These are phyloP conservation scores for Hemibagrus wyckioides DNA, from an alignment of 2,113 vertebrate species.

Conservation along the genomic window DNA sequence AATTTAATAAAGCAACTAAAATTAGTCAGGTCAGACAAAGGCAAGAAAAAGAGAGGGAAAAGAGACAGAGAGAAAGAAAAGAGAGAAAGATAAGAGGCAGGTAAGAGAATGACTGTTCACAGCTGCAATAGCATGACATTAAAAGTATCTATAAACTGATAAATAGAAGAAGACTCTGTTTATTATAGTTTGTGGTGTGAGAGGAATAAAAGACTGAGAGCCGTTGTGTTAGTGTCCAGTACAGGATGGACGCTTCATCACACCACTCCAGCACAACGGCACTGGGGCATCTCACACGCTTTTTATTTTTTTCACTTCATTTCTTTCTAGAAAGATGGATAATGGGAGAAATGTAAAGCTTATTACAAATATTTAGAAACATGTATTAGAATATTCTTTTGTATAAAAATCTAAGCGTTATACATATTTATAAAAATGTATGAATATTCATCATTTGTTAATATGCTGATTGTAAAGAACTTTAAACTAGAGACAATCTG, in stretches of 20 bases:
- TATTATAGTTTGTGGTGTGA: not conserved
- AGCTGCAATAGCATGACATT: not conserved
- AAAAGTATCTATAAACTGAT: not conserved
- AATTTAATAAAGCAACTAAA: not conserved
- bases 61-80: too few relatives aligned
- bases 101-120: not conserved
- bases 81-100: not conserved
- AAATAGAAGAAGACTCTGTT: not conserved
- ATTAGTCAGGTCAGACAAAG: not conserved
- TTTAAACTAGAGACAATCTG: not conserved
- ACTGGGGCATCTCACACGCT: too few relatives aligned
- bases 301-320: not conserved
- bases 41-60: too few relatives aligned
- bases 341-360: not conserved
- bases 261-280: not conserved
- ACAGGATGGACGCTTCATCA: not conserved
- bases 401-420: too few relatives aligned
- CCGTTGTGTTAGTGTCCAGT: not conserved
- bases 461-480: too few relatives aligned
- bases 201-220: not conserved
- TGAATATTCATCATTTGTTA: too few relatives aligned
- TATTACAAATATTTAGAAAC: not conserved
- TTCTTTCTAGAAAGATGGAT: not conserved
- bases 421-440: too few relatives aligned
- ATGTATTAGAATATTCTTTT: too few relatives aligned